Conservation (phyloP, 2,113 vertebrate genomes). For the Perca flavescens region DNA sequence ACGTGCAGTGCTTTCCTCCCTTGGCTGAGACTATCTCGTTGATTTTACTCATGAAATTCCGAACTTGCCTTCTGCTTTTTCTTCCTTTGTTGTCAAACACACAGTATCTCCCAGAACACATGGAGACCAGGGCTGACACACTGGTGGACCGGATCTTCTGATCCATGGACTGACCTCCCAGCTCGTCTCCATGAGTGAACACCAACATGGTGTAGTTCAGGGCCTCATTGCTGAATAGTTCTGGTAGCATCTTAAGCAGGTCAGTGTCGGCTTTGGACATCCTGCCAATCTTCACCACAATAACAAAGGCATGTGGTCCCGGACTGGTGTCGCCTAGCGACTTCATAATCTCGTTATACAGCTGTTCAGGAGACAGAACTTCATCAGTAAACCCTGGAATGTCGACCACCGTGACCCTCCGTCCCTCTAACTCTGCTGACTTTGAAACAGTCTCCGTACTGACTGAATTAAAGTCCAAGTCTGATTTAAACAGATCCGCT, state of each 20-base stretch:
- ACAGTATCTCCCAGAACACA: not conserved
- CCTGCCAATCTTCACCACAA: constrained; percentile 24
- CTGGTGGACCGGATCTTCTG: accelerated
- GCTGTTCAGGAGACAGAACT: not conserved
- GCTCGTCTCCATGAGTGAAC: constrained; percentile 8
- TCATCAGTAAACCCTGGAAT: constrained; percentile 15
- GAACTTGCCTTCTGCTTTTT: not conserved
- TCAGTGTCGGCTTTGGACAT: not conserved
- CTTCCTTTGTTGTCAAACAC: constrained; percentile 28
- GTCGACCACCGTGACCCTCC: constrained; percentile 20
- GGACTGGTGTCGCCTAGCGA: accelerated
- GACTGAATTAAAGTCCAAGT: not conserved
- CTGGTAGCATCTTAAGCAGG: not conserved
- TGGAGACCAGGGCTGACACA: not conserved
- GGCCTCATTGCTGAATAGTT: not conserved
- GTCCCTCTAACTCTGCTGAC: not conserved
- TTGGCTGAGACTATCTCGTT: not conserved
- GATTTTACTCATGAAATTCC: not conserved
- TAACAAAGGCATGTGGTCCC: constrained; percentile 24
- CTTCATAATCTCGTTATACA: constrained; percentile 1
- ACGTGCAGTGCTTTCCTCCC: not conserved
- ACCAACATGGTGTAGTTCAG: not conserved
- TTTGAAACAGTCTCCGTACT: not conserved
- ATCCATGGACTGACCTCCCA: not conserved
- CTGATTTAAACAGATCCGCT: not conserved